Evolutionary conservation across 2,888 invertebrate genomes (phyloP).

Genomic region (Agrochola macilenta): DNA sequence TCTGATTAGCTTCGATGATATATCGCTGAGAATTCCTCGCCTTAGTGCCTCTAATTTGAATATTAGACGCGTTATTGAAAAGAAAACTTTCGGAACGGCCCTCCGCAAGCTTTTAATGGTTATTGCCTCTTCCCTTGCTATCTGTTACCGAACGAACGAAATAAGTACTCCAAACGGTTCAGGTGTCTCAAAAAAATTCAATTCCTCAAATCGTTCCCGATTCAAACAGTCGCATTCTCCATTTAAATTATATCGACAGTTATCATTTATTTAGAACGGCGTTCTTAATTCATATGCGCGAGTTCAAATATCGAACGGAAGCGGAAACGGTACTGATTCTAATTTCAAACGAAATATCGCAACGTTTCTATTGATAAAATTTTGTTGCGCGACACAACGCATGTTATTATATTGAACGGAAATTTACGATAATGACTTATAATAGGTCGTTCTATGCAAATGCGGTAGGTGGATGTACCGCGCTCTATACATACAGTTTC

Average conservation of each 20-base stretch:
- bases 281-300: constrained; percentile 86
- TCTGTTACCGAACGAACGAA: constrained; percentile 72
- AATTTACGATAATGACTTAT: constrained; percentile 87
- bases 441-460: constrained; percentile 80
- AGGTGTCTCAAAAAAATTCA: constrained; percentile 69
- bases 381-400: constrained; percentile 81
- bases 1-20: constrained; percentile 89
- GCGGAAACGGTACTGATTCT: constrained; percentile 90
- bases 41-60: constrained; percentile 89
- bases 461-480: constrained; percentile 67
- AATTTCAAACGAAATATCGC: constrained; percentile 89
- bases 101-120: constrained; percentile 88
- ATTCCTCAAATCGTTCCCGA: constrained; percentile 50
- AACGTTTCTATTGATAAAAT: constrained; percentile 89
- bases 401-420: constrained; percentile 88
- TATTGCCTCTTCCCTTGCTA: constrained; percentile 85
- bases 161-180: constrained; percentile 66
- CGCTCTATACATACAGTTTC: constrained; percentile 50
- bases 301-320: constrained; percentile 90
- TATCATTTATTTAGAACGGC: constrained; percentile 82
- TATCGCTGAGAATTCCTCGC: constrained; percentile 86
- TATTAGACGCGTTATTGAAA: constrained; percentile 91
- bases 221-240: constrained; percentile 51
- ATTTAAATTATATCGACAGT: constrained; percentile 73
- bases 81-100: constrained; percentile 88